Evolutionary conservation across 2,113 vertebrate genomes (phyloP).

Genomic region (Nothoprocta pentlandii): DNA sequence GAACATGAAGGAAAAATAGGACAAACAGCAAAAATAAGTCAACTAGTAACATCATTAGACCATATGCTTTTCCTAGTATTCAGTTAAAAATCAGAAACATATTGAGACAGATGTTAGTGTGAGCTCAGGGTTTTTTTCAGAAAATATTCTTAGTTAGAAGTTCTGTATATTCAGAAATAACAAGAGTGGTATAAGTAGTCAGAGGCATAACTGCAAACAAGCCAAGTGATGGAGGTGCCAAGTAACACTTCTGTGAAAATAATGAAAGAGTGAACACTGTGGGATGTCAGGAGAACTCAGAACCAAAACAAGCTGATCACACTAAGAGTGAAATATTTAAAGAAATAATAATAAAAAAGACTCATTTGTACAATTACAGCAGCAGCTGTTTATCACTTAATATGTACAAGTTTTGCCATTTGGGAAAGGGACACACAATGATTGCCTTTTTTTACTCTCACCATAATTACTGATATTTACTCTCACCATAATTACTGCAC

Average conservation of each 20-base stretch:
- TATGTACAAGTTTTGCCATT: neutral
- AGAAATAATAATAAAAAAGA: neutral
- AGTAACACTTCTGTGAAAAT: neutral
- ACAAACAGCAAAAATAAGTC: neutral
- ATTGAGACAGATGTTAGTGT: neutral
- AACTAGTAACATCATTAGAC: neutral
- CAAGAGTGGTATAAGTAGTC: neutral
- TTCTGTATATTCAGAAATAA: neutral
- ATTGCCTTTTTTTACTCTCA: neutral
- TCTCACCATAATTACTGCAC: neutral
- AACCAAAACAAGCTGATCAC: neutral
- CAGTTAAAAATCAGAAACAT: neutral
- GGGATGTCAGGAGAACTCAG: neutral
- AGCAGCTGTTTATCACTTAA: neutral
- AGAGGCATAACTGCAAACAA: neutral
- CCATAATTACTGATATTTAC: neutral
- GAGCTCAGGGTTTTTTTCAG: neutral
- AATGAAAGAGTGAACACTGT: neutral
- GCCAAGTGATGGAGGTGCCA: neutral
- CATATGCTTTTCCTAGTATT: neutral
- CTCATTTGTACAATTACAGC: neutral
- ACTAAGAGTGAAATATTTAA: neutral
- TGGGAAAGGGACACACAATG: neutral
- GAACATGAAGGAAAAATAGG: neutral
- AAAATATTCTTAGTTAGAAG: neutral